Base-by-base conservation (phyloP, 2,113 vertebrate genomes). In the Spea multiplicata region DNA sequence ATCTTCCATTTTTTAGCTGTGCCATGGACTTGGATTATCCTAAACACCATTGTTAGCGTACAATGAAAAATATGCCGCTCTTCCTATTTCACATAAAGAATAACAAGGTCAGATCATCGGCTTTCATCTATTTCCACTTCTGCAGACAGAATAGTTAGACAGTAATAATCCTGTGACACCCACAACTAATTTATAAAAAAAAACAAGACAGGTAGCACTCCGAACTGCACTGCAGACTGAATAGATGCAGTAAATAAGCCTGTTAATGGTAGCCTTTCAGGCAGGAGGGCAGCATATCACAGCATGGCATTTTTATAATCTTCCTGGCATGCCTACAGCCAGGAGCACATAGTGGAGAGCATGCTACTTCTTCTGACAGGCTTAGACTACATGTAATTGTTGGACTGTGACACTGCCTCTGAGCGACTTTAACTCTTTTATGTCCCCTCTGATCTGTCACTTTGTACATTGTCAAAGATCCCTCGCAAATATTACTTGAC, bases 211-310 rank as follows among this genome's bases (percentile, higher is more conserved):
- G 92, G 90, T 90, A 91, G 88, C 88, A 85, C 88, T 91, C 83
- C 48, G 87, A 86, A 69, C 75, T 1, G 0, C 85, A 30, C 88
- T 84, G 83, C 87, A 83, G 87, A 82, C 87, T 84, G 85, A 86
- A 87, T 84, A 86, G 89, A 87, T 87, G 90, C 89, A 86, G 88
- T 90, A 92, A 93, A 93, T 92, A 92, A 91, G 89, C 84, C 80
- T 88, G 89, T 91, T 93, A 92, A 92, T 91, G 88, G 91, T 81
- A 86, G 87, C 88, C 88, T 90, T 87, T 90, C 88, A 88, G 89
- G 91, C 89, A 90, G 91, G 91, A 91, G 91, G 89, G 89, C 90
- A 86, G 84, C 91, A 88, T 86, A 89, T 90, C 92, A 91, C 92
- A 92, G 92, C 88, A 47, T 89, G 91, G 90, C 84, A 72, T 88